Evolutionary conservation across 1,140 invertebrate species (phyloP), one percentile per base, ranked within the genome.

Genomic region (Macrocentrus cingulum): DNA sequence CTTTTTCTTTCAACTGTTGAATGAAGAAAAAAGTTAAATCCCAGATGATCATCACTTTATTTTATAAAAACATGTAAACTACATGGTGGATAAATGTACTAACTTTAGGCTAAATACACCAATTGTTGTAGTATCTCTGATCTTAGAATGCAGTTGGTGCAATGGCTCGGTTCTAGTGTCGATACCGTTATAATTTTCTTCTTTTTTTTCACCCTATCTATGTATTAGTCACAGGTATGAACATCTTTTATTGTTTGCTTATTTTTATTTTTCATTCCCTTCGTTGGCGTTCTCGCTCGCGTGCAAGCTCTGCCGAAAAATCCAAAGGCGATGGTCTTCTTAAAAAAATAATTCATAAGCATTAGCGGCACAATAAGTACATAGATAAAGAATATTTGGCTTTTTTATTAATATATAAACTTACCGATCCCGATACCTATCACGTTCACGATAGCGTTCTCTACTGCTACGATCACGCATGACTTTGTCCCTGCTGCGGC

Each of bases 251-350:
- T 25, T 42, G 11, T 60, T 34, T 42, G 19, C 36, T 45, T 46
- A 25, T 32, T 22, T 7, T 22, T 42, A 18, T 59, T 46, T 51
- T 62, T 70, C 53, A 72, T 57, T 68, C 70, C 61, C 70, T 70
- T 71, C 77, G 69, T 74, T 81, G 77, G 68, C 79, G 72, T 60
- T 80, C 73, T 59, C 65, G 65, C 65, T 81, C 74, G 50, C 77
- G 65, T 53, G 72, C 68, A 46, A 82, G 63, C 64, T 81, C 80
- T 23, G 74, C 69, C 0, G 79, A 72, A 58, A 79, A 80, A 39
- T 80, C 74, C n/a, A 72, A 66, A 0, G 78, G 76, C n/a, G 78
- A 80, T 25, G 62, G 64, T 64, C 69, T 66, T 34, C 75, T 79
- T 36, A 44, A 68, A 73, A 57, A 36, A 54, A 46, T 44, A 23